These are phyloP conservation scores for Drepana falcataria DNA, from an alignment of 2,888 invertebrate genomes.

Conservation along the genomic window DNA sequence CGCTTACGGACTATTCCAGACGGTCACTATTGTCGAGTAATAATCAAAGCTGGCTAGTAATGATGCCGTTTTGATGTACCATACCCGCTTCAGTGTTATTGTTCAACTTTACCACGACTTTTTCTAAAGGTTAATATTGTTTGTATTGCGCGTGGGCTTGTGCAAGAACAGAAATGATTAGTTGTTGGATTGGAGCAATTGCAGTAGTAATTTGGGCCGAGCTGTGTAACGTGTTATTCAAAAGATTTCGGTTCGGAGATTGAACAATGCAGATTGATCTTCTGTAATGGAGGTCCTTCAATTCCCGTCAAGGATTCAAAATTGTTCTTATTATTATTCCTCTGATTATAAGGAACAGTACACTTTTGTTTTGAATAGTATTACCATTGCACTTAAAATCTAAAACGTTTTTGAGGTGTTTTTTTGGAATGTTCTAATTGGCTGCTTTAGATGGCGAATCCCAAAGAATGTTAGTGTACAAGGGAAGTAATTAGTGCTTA, in stretches of 20 bases:
- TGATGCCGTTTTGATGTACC: slow-evolving; percentile 9
- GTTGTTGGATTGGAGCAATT: background rate
- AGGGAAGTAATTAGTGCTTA: slow-evolving; percentile 69
- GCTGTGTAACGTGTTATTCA: background rate
- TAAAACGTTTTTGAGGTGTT: no score
- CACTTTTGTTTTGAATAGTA: no score
- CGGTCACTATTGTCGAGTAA: slow-evolving; percentile 56
- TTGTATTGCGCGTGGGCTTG: background rate
- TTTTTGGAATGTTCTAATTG: slow-evolving; percentile 31
- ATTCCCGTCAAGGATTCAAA: no score
- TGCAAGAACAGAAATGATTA: background rate
- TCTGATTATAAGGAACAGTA: no score
- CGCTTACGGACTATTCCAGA: slow-evolving; percentile 50
- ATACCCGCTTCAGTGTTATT: background rate
- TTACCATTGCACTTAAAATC: no score
- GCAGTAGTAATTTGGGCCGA: background rate
- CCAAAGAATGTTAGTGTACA: slow-evolving; percentile 38
- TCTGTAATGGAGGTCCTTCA: slow-evolving; percentile 13
- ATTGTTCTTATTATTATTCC: no score
- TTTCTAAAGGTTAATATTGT: background rate
- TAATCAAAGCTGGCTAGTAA: slow-evolving; percentile 30
- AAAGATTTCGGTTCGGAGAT: background rate
- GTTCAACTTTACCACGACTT: background rate
- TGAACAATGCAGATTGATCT: background rate
- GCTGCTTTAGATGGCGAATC: slow-evolving; percentile 31